phyloP scores from a whole-genome alignment of 2,888 invertebrate genomes.

The Nezara viridula region DNA sequence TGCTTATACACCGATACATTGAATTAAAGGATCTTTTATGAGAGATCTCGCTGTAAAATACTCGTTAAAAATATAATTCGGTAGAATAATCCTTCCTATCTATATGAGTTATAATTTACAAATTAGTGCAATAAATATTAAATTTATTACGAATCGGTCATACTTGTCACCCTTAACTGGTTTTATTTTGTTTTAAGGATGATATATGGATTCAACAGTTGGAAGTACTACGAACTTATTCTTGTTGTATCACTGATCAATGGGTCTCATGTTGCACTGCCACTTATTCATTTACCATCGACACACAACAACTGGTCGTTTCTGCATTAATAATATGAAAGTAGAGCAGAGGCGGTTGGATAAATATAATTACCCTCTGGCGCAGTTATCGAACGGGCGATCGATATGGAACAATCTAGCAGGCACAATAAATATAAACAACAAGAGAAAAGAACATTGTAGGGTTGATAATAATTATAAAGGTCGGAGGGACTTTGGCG shows the following conservation, averaged over 20 bases:
- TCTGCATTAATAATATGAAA: neutral
- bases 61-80: too few species aligned
- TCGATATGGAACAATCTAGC: neutral
- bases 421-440: neutral
- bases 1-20: too few species aligned
- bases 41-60: too few species aligned
- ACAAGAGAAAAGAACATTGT: conserved; percentile 3
- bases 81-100: too few species aligned
- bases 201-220: neutral
- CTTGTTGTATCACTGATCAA: neutral
- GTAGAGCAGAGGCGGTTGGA: neutral
- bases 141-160: too few species aligned
- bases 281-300: neutral
- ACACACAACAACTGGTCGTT: too few species aligned
- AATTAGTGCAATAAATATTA: too few species aligned
- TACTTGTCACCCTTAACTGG: too few species aligned
- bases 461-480: conserved; percentile 31
- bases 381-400: neutral
- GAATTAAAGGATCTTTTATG: too few species aligned
- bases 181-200: too few species aligned
- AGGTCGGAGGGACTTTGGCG: neutral
- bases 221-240: neutral
- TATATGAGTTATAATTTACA: too few species aligned
- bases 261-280: neutral
- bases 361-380: neutral